These are phyloP conservation scores for Trachythela sp. DNA, from an alignment of 64 coral and sea anemone species.

Conservation along the genomic window DNA sequence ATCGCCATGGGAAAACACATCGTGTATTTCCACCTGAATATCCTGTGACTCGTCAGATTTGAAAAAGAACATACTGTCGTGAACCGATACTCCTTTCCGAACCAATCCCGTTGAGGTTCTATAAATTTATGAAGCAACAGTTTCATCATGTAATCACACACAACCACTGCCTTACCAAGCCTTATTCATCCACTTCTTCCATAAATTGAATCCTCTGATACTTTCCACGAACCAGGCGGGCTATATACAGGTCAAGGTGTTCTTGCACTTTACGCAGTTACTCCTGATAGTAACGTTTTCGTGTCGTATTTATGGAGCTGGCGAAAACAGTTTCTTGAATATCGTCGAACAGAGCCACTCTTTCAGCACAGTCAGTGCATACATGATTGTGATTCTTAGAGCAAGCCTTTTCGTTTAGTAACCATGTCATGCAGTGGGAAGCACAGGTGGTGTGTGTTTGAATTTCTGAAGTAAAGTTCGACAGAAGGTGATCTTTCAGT, in stretches of 20 bases:
- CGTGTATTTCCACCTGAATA: constrained; percentile 38
- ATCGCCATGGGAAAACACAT: too few relatives aligned
- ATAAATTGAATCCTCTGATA: not conserved
- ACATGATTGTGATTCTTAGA: too few relatives aligned
- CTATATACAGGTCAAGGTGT: too few relatives aligned
- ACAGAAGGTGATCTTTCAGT: not conserved
- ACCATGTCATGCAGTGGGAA: not conserved
- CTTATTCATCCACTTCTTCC: not conserved
- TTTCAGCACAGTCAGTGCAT: too few relatives aligned
- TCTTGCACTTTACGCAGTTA: not conserved
- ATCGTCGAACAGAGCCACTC: too few relatives aligned
- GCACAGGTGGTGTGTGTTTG: constrained; percentile 39
- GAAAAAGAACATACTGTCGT: constrained; percentile 47
- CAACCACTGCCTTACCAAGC: too few relatives aligned
- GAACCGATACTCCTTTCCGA: constrained; percentile 38
- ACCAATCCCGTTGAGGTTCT: constrained; percentile 58
- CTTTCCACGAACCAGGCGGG: not conserved
- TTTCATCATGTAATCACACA: too few relatives aligned
- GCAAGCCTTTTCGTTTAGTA: too few relatives aligned
- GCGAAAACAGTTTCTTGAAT: too few relatives aligned
- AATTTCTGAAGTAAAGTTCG: constrained; percentile 28
- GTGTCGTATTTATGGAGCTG: not conserved
- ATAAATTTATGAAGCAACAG: constrained; percentile 29
- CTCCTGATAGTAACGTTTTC: not conserved
- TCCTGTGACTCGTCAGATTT: not conserved